phyloP scores from a whole-genome alignment of 2,113 vertebrate genomes.

The Apeltes quadracus region DNA sequence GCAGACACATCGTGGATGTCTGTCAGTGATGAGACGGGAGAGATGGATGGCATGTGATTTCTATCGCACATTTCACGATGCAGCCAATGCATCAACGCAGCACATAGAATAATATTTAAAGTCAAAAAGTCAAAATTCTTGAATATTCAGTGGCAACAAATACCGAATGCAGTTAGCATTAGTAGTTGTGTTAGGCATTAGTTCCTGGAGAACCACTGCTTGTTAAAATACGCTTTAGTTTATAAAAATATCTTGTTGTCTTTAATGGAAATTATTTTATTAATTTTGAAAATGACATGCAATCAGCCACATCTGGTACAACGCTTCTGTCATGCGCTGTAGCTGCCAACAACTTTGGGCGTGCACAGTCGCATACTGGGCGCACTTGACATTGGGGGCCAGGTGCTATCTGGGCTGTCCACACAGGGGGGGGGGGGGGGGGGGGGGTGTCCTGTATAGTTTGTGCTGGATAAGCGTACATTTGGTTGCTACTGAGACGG shows the following conservation, averaged over 20 bases:
- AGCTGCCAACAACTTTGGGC: not conserved
- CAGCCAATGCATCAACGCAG: not conserved
- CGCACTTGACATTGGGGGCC: not conserved
- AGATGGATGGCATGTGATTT: not conserved
- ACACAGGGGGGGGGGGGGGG: not conserved
- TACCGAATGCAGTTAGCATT: not conserved
- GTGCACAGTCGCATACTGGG: not conserved
- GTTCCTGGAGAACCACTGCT: not conserved
- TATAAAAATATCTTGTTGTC: too few relatives aligned
- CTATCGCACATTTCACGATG: not conserved
- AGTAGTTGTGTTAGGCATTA: not conserved
- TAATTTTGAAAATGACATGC: not conserved
- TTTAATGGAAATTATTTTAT: too few relatives aligned
- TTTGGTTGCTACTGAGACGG: not conserved
- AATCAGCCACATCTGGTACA: not conserved
- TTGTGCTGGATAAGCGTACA: not conserved
- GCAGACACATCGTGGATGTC: conserved; percentile 9
- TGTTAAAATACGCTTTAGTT: not conserved
- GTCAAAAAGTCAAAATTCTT: too few relatives aligned
- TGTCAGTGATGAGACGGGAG: conserved; percentile 11
- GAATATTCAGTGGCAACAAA: too few relatives aligned
- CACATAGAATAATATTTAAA: not conserved
- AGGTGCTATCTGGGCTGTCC: not conserved
- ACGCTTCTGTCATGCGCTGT: not conserved
- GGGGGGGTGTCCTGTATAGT: not conserved